These are phyloP conservation scores for Spilogale gracilis DNA, from an alignment of 2,113 vertebrate species.

Conservation along the genomic window DNA sequence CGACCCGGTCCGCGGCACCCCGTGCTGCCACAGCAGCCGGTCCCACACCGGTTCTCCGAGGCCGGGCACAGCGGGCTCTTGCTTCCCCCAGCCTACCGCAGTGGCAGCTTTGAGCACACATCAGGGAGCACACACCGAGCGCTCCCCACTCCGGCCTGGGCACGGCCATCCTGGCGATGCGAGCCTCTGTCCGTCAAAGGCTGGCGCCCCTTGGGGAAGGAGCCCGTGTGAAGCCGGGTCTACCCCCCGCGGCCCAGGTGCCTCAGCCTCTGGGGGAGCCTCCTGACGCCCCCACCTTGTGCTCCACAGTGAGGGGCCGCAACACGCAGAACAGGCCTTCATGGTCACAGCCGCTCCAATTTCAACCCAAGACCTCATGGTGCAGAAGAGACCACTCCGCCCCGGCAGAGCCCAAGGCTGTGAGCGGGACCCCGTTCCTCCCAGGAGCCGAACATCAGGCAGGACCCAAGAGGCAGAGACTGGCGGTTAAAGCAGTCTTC, in stretches of 20 bases:
- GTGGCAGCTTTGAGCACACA: background rate
- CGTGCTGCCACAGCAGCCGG: rapidly evolving
- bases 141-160: background rate
- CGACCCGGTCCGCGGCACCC: background rate
- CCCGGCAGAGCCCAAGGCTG: background rate
- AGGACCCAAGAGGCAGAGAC: background rate
- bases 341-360: background rate
- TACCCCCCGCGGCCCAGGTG: background rate
- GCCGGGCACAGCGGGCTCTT: rapidly evolving
- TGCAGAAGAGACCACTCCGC: background rate
- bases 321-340: background rate
- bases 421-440: background rate
- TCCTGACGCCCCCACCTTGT: background rate
- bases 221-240: background rate
- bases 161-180: rapidly evolving
- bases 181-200: background rate
- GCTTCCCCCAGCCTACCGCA: background rate
- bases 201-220: background rate
- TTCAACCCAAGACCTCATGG: background rate
- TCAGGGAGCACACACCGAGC: background rate
- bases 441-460: background rate
- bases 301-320: no score
- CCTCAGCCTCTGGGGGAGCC: background rate
- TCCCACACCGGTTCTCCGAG: background rate
- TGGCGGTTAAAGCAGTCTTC: background rate